Conservation (phyloP, 2,888 invertebrate species). For the Plagodis pulveraria region DNA sequence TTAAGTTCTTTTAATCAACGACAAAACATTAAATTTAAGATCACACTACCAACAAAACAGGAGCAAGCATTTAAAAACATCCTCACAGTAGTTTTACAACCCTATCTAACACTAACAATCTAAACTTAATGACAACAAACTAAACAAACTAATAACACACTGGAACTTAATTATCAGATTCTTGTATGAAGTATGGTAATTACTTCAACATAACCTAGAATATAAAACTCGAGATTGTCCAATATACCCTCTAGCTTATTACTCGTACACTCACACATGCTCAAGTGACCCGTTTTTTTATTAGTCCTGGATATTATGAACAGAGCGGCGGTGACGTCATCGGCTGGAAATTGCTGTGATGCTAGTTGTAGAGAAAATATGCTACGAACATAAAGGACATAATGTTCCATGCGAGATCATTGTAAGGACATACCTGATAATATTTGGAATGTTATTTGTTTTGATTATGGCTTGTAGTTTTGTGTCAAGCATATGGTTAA, state of each 20-base stretch:
- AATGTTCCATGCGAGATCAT: neutral
- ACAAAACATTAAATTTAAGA: no score
- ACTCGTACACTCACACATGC: constrained; percentile 11
- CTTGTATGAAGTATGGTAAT: constrained; percentile 9
- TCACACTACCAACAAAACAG: no score
- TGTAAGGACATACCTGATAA: no score
- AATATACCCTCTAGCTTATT: constrained; percentile 6
- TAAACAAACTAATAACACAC: no score
- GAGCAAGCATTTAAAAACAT: no score
- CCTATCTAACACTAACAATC: no score
- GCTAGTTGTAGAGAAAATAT: constrained; percentile 14
- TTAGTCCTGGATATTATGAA: constrained; percentile 14
- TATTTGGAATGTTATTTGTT: no score
- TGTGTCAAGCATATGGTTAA: no score
- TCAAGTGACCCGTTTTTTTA: constrained; percentile 14
- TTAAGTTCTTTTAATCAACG: no score
- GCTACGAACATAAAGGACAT: constrained; percentile 7
- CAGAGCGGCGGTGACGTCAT: constrained; percentile 22
- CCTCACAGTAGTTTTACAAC: no score
- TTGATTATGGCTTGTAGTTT: no score
- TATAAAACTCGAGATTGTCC: constrained; percentile 10
- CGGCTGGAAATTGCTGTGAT: constrained; percentile 16
- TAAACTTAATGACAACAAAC: no score
- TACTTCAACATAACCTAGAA: constrained; percentile 8
- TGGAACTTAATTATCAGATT: neutral